A percentile compares a stretch with the other conserved stretches of the same genome.
Conservation (phyloP, 2,797 vertebrate species). For the Rachycentron canadum region DNA sequence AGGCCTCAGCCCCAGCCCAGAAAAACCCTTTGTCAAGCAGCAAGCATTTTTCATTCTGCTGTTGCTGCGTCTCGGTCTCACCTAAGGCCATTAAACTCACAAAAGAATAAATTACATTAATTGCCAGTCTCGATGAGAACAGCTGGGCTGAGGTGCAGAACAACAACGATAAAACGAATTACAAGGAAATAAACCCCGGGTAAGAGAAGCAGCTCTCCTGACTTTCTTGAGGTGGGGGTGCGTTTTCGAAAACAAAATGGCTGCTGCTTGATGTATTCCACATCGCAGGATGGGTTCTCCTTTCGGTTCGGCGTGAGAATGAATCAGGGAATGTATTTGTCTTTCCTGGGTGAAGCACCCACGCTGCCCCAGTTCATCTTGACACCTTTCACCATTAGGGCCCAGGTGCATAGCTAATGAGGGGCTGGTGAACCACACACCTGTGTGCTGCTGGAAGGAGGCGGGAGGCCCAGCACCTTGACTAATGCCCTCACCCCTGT, state of each 20-base stretch:
- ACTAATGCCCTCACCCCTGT: constrained; percentile 69
- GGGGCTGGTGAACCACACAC: constrained; percentile 71
- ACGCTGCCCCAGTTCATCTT: constrained; percentile 58
- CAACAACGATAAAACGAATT: constrained; percentile 80
- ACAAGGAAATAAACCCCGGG: constrained; percentile 77
- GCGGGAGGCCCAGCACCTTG: constrained; percentile 59
- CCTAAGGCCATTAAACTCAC: constrained; percentile 85
- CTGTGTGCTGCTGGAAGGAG: constrained; percentile 63
- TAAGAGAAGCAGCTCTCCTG: constrained; percentile 66
- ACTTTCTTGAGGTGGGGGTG: constrained; percentile 51
- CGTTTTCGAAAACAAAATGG: constrained; percentile 58
- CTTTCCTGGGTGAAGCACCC: constrained; percentile 37
- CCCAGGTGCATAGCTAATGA: constrained; percentile 77
- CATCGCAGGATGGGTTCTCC: constrained; percentile 23
- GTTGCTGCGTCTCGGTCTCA: constrained; percentile 80
- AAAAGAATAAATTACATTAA: constrained; percentile 87
- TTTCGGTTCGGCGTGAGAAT: constrained; percentile 15
- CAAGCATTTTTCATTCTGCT: constrained; percentile 77
- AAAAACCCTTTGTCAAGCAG: constrained; percentile 73
- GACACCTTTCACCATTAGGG: constrained; percentile 63
- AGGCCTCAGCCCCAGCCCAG: constrained; percentile 60
- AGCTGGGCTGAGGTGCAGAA: constrained; percentile 83
- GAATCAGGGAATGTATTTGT: constrained; percentile 25
- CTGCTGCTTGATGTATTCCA: constrained; percentile 26
- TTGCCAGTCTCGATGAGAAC: constrained; percentile 81